A percentile compares a stretch with the other conserved stretches of the same genome.
phyloP scores from a whole-genome alignment of 35 echinoderm and acorn worm genomes.

The Hemicentrotus pulcherrimus region DNA sequence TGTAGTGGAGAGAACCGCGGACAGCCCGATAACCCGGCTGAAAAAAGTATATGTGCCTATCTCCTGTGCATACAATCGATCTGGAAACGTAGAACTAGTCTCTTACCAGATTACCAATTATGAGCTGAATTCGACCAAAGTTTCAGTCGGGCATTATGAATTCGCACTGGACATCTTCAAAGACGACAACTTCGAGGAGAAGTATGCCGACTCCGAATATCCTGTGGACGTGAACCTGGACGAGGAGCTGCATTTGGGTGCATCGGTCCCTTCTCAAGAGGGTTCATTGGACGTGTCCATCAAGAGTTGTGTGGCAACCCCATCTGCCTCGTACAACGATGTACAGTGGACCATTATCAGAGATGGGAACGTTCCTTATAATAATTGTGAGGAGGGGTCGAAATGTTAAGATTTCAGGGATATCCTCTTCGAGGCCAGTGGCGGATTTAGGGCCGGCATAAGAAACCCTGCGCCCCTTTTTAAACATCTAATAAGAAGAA shows the following conservation, averaged over 20 bases:
- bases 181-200: background rate
- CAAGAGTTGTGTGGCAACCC: slow-evolving; percentile 7
- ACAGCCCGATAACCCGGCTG: background rate
- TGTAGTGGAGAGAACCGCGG: background rate
- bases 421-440: no score
- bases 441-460: no score
- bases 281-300: background rate
- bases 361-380: background rate
- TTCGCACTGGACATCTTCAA: background rate
- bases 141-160: background rate
- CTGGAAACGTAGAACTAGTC: background rate
- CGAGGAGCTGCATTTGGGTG: background rate
- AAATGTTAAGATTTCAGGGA: no score
- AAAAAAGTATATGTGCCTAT: background rate
- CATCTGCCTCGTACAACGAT: background rate
- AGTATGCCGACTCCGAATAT: background rate
- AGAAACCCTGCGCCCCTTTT: no score
- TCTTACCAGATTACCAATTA: slow-evolving; percentile 24
- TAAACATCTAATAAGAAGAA: no score
- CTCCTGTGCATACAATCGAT: background rate
- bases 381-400: no score
- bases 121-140: background rate
- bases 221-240: background rate
- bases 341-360: background rate
- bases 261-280: background rate